Percentiles rank a stretch among this genome's conserved stretches.
phyloP scores from a whole-genome alignment of 53 echinoderm and acorn worm genomes.

The Actinopyga echinites region DNA sequence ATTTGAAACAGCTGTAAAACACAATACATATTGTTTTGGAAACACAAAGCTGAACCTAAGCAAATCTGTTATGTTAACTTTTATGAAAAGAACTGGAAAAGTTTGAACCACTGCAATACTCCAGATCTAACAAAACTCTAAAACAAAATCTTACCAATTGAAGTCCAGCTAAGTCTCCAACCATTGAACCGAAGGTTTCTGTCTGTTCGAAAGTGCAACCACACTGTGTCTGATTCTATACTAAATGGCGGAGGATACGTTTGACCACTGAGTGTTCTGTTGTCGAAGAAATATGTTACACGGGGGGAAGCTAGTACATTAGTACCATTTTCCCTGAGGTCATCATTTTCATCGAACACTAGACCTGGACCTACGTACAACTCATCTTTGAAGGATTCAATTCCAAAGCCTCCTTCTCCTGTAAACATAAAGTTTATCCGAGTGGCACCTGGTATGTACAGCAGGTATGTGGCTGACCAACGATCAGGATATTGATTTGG shows the following conservation, averaged over 20 bases:
- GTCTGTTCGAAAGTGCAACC: constrained; percentile 76
- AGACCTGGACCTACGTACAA: constrained; percentile 60
- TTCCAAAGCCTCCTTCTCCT: constrained; percentile 25
- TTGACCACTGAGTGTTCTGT: not conserved
- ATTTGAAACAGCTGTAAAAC: no score
- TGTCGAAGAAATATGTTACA: not conserved
- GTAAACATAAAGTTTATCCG: constrained; percentile 68
- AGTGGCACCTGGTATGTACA: constrained; percentile 71
- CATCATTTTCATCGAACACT: not conserved
- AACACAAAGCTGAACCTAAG: no score
- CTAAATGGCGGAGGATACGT: no score
- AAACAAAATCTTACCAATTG: not conserved
- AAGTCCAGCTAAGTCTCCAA: constrained; percentile 64
- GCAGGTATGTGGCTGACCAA: constrained; percentile 62
- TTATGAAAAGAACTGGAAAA: no score
- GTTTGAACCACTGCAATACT: no score
- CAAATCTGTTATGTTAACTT: no score
- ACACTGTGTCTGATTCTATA: constrained; percentile 52
- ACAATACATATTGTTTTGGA: no score
- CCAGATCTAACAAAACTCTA: no score
- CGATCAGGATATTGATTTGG: constrained; percentile 56
- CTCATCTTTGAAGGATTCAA: constrained; percentile 78
- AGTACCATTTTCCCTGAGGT: not conserved
- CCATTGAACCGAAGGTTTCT: constrained; percentile 73
- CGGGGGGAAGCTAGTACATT: not conserved